Conservation (phyloP, 1,140 invertebrate species). For the Chironomus striatipennis region DNA sequence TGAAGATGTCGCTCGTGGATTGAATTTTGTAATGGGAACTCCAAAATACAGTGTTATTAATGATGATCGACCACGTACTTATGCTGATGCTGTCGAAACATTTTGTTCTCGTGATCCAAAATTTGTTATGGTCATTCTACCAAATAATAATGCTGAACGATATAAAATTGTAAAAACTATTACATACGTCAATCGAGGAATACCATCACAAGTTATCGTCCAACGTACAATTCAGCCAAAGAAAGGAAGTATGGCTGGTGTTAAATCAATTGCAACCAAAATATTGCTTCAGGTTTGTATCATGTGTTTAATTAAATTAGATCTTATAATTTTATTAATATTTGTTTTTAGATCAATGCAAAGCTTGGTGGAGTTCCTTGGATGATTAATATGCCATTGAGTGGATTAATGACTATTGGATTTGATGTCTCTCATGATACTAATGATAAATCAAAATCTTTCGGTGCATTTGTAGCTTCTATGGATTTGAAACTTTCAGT, state of each 20-base stretch:
- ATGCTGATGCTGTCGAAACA: slow-evolving; percentile 48
- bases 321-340: no score
- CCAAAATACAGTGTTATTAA: slow-evolving; percentile 30
- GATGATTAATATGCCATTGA: slow-evolving; percentile 59
- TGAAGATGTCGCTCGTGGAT: slow-evolving; percentile 38
- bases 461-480: slow-evolving; percentile 69
- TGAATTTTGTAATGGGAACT: slow-evolving; percentile 41
- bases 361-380: slow-evolving; percentile 85
- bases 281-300: slow-evolving; percentile 54
- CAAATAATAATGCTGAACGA: slow-evolving; percentile 53
- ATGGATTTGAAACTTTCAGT: slow-evolving; percentile 51
- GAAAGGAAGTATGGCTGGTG: slow-evolving; percentile 34
- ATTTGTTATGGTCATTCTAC: slow-evolving; percentile 52
- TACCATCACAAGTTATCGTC: slow-evolving; percentile 66
- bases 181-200: slow-evolving; percentile 63
- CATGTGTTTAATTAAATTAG: no score
- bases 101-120: slow-evolving; percentile 46
- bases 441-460: slow-evolving; percentile 48
- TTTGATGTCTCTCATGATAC: slow-evolving; percentile 83
- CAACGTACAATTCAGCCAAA: slow-evolving; percentile 48
- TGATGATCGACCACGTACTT: slow-evolving; percentile 43
- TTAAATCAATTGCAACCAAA: slow-evolving; percentile 77
- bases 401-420: slow-evolving; percentile 70
- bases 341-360: slow-evolving; percentile 56
- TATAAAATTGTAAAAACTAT: slow-evolving; percentile 82